Evolutionary conservation across 2,888 invertebrate species (phyloP).

Genomic region (Chirona hameri): DNA sequence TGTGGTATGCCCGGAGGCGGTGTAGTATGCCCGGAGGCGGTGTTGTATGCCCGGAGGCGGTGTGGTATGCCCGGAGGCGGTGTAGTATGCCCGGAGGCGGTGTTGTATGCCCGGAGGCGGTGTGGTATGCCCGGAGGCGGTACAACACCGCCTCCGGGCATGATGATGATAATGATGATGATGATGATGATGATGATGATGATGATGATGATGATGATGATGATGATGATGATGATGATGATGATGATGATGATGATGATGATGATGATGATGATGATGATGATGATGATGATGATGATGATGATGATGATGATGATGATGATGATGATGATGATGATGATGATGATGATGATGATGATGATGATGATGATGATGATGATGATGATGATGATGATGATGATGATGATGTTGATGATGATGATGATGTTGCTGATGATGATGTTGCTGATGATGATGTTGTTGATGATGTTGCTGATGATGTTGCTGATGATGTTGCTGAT

Average conservation of each 20-base stretch:
- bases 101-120: no score
- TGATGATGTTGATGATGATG: slow-evolving; percentile 10
- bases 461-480: no score
- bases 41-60: no score
- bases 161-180: slow-evolving; percentile 22
- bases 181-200: slow-evolving; percentile 22
- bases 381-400: slow-evolving; percentile 12
- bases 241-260: background rate
- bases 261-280: background rate
- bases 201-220: slow-evolving; percentile 22
- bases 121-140: no score
- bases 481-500: no score
- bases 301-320: slow-evolving; percentile 22
- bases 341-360: slow-evolving; percentile 22
- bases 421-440: no score
- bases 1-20: no score
- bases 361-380: background rate
- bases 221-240: slow-evolving; percentile 22
- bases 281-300: slow-evolving; percentile 22
- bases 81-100: no score
- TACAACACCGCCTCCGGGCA: background rate
- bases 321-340: background rate
- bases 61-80: no score
- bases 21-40: no score
- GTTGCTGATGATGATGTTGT: no score